Conservation (phyloP, 2,888 invertebrate species). For the Campopleginae sp. region DNA sequence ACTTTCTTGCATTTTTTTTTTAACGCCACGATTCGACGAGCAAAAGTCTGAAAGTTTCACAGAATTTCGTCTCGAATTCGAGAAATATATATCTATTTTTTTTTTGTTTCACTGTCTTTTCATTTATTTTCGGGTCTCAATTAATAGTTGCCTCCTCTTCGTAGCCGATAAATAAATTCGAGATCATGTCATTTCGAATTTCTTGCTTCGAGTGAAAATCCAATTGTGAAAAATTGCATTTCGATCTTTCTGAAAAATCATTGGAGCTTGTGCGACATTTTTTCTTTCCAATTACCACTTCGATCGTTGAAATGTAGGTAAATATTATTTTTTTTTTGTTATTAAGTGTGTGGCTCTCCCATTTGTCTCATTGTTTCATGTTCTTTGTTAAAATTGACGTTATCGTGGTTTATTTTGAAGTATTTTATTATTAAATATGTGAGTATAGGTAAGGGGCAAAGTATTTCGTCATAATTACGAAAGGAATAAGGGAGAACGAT, state of each 20-base stretch:
- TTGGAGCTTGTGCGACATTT: constrained; percentile 10
- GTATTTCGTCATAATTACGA: constrained; percentile 15
- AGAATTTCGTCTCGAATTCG: neutral
- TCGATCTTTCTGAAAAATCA: constrained; percentile 50
- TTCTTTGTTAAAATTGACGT: constrained; percentile 67
- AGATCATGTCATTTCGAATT: neutral
- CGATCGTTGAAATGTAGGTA: constrained; percentile 55
- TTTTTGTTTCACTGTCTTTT: neutral
- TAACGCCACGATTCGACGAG: neutral
- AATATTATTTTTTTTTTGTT: constrained; percentile 31
- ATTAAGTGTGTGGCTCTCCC: constrained; percentile 15
- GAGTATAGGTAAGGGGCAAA: constrained; percentile 50
- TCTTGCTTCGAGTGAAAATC: neutral
- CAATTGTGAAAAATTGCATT: constrained; percentile 54
- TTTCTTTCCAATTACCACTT: constrained; percentile 31
- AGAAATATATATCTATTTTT: neutral
- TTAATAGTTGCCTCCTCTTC: constrained; percentile 39
- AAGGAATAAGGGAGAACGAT: neutral
- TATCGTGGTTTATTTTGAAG: constrained; percentile 34
- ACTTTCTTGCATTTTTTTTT: constrained; percentile 10
- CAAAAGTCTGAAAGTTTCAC: neutral
- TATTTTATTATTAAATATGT: constrained; percentile 36
- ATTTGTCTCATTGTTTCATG: constrained; percentile 1
- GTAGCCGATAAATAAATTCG: constrained; percentile 55
- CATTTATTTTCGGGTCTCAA: constrained; percentile 3